These are phyloP conservation scores for Calyptomena viridis DNA, from an alignment of 2,113 vertebrate genomes.

Conservation along the genomic window DNA sequence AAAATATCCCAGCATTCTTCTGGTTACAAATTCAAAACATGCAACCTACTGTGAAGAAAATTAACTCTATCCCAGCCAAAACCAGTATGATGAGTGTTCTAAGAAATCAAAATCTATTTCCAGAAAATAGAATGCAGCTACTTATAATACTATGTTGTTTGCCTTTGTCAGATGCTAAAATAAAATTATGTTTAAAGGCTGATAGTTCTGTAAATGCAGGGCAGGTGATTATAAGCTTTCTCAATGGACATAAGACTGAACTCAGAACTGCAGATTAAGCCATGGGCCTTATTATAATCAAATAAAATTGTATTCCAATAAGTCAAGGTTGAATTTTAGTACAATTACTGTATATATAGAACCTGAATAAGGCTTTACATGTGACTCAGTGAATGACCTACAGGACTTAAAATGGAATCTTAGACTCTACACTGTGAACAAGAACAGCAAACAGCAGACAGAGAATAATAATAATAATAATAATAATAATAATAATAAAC, in stretches of 20 bases:
- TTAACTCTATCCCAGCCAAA: background rate
- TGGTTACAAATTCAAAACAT: background rate
- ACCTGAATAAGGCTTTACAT: background rate
- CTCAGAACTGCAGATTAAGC: background rate
- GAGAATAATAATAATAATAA: background rate
- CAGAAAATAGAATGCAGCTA: background rate
- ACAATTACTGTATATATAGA: background rate
- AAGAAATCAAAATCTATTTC: background rate
- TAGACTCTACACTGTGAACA: background rate
- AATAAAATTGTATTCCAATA: background rate
- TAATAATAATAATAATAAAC: background rate
- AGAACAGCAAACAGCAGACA: background rate
- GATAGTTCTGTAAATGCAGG: background rate
- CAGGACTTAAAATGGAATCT: background rate
- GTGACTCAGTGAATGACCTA: background rate
- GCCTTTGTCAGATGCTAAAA: background rate
- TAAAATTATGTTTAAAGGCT: background rate
- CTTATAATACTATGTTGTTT: background rate
- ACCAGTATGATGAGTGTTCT: background rate
- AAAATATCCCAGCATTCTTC: background rate
- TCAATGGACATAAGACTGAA: background rate
- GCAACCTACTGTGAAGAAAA: background rate
- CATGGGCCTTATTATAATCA: background rate
- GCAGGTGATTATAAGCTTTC: background rate
- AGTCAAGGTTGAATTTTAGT: background rate